A percentile compares a stretch with the other conserved stretches of the same genome.
phyloP scores from a whole-genome alignment of 2,888 invertebrate species.

The Dasypolia templi region DNA sequence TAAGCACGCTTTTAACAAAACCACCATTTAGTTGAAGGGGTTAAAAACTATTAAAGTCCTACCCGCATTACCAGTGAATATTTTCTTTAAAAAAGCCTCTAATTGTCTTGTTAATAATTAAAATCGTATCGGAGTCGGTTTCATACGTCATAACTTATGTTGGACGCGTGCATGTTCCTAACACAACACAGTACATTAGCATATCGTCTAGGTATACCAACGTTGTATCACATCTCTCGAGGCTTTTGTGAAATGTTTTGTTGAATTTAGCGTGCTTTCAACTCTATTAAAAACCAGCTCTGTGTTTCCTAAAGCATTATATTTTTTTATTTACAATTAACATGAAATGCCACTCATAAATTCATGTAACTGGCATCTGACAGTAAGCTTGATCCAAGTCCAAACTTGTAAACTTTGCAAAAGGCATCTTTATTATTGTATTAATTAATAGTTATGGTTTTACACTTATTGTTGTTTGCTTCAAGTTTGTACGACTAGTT shows the following conservation, averaged over 20 bases:
- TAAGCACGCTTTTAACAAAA: slow-evolving; percentile 28
- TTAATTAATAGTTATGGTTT: slow-evolving; percentile 26
- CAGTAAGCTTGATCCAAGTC: slow-evolving; percentile 26
- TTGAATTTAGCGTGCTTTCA: background rate
- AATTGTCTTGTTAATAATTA: slow-evolving; percentile 42
- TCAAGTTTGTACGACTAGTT: slow-evolving; percentile 14
- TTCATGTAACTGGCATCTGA: background rate
- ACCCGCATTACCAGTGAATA: slow-evolving; percentile 14
- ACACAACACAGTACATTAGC: slow-evolving; percentile 66
- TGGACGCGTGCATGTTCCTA: slow-evolving; percentile 68
- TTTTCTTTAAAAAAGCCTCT: slow-evolving; percentile 4
- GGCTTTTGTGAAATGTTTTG: slow-evolving; percentile 1
- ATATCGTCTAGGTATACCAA: slow-evolving; percentile 50
- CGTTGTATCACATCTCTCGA: slow-evolving; percentile 29
- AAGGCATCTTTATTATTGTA: background rate
- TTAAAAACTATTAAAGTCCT: slow-evolving; percentile 23
- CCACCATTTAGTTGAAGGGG: slow-evolving; percentile 32
- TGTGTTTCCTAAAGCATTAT: background rate
- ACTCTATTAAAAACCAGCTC: background rate
- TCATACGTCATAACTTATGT: slow-evolving; percentile 42
- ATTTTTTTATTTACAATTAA: background rate
- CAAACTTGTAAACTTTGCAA: background rate
- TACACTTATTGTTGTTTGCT: slow-evolving; percentile 12
- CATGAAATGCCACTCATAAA: background rate
- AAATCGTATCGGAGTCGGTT: slow-evolving; percentile 55